Percentiles rank a stretch among this genome's conserved stretches.
These are phyloP conservation scores for Lochmaea crataegi DNA, from an alignment of 2,888 invertebrate species.

Conservation along the genomic window DNA sequence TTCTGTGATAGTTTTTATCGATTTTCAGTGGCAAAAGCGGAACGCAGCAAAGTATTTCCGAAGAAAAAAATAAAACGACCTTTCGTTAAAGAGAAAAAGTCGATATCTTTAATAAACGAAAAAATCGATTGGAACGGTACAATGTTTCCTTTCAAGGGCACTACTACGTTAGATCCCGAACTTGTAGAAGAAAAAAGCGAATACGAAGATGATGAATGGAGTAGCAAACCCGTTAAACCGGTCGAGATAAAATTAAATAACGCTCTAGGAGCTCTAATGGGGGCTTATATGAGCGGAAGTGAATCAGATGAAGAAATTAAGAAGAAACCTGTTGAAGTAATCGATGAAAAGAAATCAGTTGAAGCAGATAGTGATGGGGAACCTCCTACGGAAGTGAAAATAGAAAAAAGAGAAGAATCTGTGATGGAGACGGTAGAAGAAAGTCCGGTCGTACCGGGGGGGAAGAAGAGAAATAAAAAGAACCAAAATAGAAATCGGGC, in stretches of 20 bases:
- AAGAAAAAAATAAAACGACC: constrained; percentile 31
- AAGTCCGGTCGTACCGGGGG: not conserved
- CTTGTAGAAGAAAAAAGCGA: constrained; percentile 53
- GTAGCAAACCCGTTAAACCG: constrained; percentile 17
- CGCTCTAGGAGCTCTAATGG: constrained; percentile 70
- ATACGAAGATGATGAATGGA: constrained; percentile 62
- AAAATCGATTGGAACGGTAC: constrained; percentile 62
- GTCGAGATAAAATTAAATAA: constrained; percentile 63
- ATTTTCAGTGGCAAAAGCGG: constrained; percentile 45
- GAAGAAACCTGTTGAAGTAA: not conserved
- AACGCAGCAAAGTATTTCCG: constrained; percentile 19
- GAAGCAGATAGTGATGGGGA: constrained; percentile 62
- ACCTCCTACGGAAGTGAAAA: constrained; percentile 67
- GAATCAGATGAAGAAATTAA: constrained; percentile 44
- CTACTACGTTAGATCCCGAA: constrained; percentile 52
- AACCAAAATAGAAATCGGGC: constrained; percentile 8
- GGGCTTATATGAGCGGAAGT: constrained; percentile 71
- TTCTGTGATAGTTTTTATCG: no score
- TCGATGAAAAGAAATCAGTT: not conserved
- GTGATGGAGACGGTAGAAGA: constrained; percentile 31
- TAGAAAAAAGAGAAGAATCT: constrained; percentile 54
- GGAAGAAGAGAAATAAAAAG: constrained; percentile 35
- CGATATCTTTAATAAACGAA: constrained; percentile 58
- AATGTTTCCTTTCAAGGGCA: constrained; percentile 63
- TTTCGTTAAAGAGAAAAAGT: constrained; percentile 40